These are phyloP conservation scores for Zaprionus davidi DNA, from an alignment of 1,140 invertebrate genomes.

Conservation along the genomic window DNA sequence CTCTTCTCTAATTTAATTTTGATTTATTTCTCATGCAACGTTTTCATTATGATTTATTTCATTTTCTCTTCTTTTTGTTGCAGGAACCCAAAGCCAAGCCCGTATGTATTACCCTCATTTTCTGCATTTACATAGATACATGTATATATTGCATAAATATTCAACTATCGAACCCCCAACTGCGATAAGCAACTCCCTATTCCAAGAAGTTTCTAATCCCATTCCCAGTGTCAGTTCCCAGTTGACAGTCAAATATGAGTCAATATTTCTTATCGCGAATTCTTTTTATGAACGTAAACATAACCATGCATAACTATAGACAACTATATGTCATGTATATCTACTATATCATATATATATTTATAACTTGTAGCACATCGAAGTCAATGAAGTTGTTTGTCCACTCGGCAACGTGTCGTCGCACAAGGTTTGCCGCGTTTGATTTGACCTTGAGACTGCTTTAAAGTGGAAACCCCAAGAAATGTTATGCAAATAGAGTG, in stretches of 20 bases:
- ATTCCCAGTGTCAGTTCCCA: background rate
- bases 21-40: conserved; percentile 19
- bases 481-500: conserved; percentile 35
- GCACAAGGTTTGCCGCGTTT: background rate
- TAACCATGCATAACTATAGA: background rate
- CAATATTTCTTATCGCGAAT: background rate
- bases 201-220: conserved; percentile 18
- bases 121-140: conserved; percentile 8
- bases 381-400: conserved; percentile 6
- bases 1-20: conserved; percentile 38
- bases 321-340: background rate
- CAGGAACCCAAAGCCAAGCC: conserved; percentile 83
- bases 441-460: conserved; percentile 33
- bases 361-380: background rate
- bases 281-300: background rate
- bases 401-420: background rate
- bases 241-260: background rate
- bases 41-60: conserved; percentile 39
- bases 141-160: conserved; percentile 12
- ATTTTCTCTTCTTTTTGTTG: conserved; percentile 40
- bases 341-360: background rate
- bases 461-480: conserved; percentile 6
- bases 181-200: conserved; percentile 1
- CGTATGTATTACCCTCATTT: conserved; percentile 63
- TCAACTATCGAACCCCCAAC: background rate